These are phyloP conservation scores for Tiliacea citrago DNA, from an alignment of 2,888 invertebrate species.

Conservation along the genomic window DNA sequence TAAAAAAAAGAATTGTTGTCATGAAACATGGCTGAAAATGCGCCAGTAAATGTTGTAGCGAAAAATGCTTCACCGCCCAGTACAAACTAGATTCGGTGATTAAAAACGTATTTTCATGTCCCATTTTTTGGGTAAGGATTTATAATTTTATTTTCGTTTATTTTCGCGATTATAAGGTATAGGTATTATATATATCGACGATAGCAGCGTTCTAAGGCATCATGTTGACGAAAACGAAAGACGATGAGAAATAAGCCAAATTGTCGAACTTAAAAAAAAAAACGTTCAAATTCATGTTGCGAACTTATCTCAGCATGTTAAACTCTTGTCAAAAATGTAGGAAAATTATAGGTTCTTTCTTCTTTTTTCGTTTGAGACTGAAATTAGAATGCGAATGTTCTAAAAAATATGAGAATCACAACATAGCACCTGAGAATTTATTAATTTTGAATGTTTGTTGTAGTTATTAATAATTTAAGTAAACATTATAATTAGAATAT, in stretches of 20 bases:
- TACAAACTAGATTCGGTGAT: constrained; percentile 23
- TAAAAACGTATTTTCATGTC: constrained; percentile 22
- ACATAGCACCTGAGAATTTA: neutral
- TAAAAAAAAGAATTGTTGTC: constrained; percentile 40
- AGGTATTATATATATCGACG: neutral
- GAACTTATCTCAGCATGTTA: neutral
- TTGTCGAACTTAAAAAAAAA: too few relatives aligned
- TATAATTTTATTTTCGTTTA: neutral
- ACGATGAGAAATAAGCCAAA: neutral
- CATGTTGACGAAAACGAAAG: neutral
- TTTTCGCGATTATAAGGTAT: neutral
- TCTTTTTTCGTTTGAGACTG: too few relatives aligned
- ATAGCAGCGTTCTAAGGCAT: neutral
- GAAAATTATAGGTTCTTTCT: neutral
- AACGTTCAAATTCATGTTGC: neutral
- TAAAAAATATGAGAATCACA: neutral
- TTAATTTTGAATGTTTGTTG: too few relatives aligned
- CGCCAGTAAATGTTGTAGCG: constrained; percentile 30
- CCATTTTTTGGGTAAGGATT: neutral
- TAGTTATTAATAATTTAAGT: too few relatives aligned
- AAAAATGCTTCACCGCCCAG: constrained; percentile 14
- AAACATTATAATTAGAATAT: too few relatives aligned
- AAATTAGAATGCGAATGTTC: neutral
- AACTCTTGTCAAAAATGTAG: neutral
- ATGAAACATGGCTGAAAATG: constrained; percentile 56